Base-by-base conservation (phyloP, 2,797 vertebrate species). In the Leptoclinus maculatus region DNA sequence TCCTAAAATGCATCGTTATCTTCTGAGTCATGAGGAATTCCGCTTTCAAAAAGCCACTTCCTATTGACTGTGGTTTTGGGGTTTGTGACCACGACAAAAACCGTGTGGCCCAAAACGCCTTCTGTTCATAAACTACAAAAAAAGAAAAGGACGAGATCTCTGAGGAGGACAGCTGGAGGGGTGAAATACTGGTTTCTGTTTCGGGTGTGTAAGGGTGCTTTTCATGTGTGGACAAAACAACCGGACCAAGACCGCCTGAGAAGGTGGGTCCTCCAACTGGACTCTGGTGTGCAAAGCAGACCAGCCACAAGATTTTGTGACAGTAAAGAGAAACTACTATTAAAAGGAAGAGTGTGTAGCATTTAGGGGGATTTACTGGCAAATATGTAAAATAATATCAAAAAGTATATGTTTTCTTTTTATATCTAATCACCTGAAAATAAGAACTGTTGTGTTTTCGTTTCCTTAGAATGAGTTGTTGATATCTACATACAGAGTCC, bases 11-110 rank as follows among this genome's bases (percentile, higher is more conserved):
- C 85, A 81, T 84, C 83, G 58, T 71, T 76, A 87, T 87, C 78
- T 76, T 84, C 65, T 90, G 84, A 90, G 87, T 90, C 88, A 89
- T 59, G 54, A 79, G 82, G 74, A 84, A 67, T 83, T 80, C 32
- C 43, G 71, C 57, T 85, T 81, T 86, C 64, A 73, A 82, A 82
- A 82, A 65, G 75, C 85, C 73, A 79, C 54, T 77, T 86, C 70
- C 62, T 80, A 79, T 82, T 80, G 73, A 75, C 78, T 80, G 74
- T 66, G 78, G 83, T 80, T 79, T 84, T n/a, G 23, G 70, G 68
- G 29, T 76, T 66, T 63, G 71, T 43, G 45, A 82, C 71, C 68
- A 71, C 34, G 3, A 73, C 47, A 76, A 53, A 13, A 71, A 78
- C 69, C 0, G 3, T 74, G 83, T 78, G 82, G 73, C 65, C 74